These are phyloP conservation scores for Oryzias sinensis DNA, from an alignment of 2,797 vertebrate species.

Conservation along the genomic window DNA sequence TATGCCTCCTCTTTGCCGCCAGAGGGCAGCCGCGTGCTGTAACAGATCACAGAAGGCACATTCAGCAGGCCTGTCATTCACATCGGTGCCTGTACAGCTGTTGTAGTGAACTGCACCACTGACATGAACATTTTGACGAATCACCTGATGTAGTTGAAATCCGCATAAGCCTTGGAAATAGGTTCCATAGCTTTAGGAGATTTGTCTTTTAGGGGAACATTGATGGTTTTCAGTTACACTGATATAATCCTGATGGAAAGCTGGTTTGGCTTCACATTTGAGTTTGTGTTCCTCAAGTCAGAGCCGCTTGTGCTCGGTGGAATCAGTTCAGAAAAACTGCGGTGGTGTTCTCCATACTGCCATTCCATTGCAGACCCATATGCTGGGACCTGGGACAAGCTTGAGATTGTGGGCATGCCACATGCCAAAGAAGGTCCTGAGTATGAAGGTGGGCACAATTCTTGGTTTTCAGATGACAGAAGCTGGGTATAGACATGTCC, in stretches of 20 bases:
- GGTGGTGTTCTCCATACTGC: conserved; percentile 40
- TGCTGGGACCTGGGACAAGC: conserved; percentile 12
- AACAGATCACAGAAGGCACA: conserved; percentile 56
- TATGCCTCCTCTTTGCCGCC: conserved; percentile 31
- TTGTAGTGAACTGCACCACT: conserved; percentile 17
- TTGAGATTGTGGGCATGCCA: conserved; percentile 9
- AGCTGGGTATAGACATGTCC: conserved; percentile 43
- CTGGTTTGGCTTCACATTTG: conserved; percentile 42
- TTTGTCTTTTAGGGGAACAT: conserved; percentile 22
- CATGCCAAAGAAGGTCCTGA: conserved; percentile 10
- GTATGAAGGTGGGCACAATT: conserved; percentile 14
- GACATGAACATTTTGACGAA: conserved; percentile 10
- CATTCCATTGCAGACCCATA: conserved; percentile 7
- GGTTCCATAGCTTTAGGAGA: conserved; percentile 7
- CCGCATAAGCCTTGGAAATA: background rate
- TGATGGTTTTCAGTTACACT: conserved; percentile 40
- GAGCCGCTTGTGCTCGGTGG: conserved; percentile 17
- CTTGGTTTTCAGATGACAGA: conserved; percentile 22
- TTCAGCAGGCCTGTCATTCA: conserved; percentile 16
- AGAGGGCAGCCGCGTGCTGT: conserved; percentile 56
- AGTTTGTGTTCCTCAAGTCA: conserved; percentile 23
- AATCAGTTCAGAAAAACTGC: conserved; percentile 15
- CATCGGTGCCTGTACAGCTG: background rate
- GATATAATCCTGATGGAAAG: conserved; percentile 63
- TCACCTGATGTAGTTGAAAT: conserved; percentile 7